Conservation (phyloP, 2,888 invertebrate genomes). For the Campoletis raptor region DNA sequence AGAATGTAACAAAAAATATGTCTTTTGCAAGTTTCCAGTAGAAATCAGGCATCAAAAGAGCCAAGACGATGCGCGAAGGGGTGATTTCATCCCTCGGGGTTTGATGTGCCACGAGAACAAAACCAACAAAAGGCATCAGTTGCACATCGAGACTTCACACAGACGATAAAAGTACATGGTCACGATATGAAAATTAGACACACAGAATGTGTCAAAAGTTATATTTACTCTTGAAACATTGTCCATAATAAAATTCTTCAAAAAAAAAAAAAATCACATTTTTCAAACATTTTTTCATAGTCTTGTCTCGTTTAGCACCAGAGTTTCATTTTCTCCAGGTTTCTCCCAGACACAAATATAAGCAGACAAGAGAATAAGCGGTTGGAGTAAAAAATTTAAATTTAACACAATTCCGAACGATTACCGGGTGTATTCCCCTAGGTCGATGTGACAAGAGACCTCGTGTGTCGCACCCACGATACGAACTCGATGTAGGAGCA, state of each 20-base stretch:
- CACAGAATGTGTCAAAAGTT: background rate
- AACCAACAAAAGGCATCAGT: conserved; percentile 31
- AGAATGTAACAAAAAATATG: conserved; percentile 21
- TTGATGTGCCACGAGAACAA: conserved; percentile 15
- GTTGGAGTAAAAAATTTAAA: conserved; percentile 80
- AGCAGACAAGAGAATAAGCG: conserved; percentile 45
- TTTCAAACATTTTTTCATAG: background rate
- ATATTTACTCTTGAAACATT: background rate
- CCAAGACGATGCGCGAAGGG: conserved; percentile 49
- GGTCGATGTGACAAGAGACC: conserved; percentile 44
- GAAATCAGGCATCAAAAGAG: conserved; percentile 49
- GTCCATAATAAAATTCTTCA: background rate
- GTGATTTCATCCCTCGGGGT: conserved; percentile 34
- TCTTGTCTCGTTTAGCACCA: background rate
- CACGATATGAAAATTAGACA: background rate
- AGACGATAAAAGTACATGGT: background rate
- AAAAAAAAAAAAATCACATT: background rate
- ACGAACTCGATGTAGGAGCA: background rate
- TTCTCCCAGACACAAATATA: conserved; percentile 6
- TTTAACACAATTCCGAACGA: conserved; percentile 84
- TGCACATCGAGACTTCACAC: background rate
- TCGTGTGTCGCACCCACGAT: conserved; percentile 46
- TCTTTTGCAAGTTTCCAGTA: background rate
- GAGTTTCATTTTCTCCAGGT: background rate
- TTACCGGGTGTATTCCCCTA: conserved; percentile 77